A percentile compares a stretch with the other conserved stretches of the same genome.
phyloP scores from a whole-genome alignment of 2,113 vertebrate genomes.

The Haliaeetus leucogaster region DNA sequence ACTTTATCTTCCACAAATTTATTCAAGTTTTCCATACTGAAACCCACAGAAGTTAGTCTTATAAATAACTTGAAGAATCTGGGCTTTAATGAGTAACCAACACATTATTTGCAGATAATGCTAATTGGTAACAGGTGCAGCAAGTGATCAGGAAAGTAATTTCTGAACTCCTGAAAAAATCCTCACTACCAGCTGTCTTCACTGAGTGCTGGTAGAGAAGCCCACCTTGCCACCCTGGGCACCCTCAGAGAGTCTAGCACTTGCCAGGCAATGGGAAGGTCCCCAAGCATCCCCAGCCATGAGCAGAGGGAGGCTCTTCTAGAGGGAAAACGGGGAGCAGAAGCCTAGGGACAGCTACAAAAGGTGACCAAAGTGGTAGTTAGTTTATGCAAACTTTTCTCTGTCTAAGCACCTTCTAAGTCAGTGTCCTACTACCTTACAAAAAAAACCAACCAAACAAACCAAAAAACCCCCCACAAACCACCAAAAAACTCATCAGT shows the following conservation, averaged over 20 bases:
- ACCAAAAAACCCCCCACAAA: too few species aligned
- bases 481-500: background rate
- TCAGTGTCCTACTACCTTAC: too few species aligned
- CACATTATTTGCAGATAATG: background rate
- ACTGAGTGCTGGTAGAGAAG: background rate
- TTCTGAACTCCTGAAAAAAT: background rate
- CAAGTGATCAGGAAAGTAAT: background rate
- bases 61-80: background rate
- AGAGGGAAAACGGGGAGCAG: background rate
- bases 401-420: background rate
- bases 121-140: background rate
- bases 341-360: background rate
- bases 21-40: background rate
- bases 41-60: background rate
- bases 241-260: background rate
- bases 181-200: background rate
- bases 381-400: background rate
- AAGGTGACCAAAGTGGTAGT: background rate
- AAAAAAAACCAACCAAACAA: background rate
- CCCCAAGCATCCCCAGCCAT: background rate
- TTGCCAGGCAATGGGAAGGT: background rate
- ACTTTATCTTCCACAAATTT: background rate
- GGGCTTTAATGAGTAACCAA: background rate
- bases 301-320: background rate
- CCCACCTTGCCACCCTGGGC: background rate